Percentiles rank a stretch among this genome's conserved stretches.
These are phyloP conservation scores for Malurus elegans DNA, from an alignment of 2,113 vertebrate genomes.

Conservation along the genomic window DNA sequence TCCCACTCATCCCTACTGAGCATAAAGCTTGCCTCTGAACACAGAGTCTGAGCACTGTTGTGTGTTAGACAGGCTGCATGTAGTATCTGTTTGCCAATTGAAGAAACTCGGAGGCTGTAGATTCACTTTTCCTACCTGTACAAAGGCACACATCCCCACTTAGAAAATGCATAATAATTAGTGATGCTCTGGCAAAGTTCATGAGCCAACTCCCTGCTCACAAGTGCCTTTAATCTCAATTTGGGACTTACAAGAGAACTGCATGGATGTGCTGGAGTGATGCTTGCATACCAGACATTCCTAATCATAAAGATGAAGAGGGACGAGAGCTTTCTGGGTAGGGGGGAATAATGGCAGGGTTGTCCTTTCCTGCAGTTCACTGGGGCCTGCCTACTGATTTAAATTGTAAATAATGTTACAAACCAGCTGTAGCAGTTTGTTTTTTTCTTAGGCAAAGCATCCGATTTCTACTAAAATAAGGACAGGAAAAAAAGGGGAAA, in stretches of 20 bases:
- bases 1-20: background rate
- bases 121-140: background rate
- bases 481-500: background rate
- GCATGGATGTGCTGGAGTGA: constrained; percentile 13
- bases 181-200: background rate
- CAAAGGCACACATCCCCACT: background rate
- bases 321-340: background rate
- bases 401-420: background rate
- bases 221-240: background rate
- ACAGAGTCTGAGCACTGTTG: constrained; percentile 2
- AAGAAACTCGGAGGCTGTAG: background rate
- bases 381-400: background rate
- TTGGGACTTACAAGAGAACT: background rate
- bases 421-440: background rate
- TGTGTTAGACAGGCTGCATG: background rate
- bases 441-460: background rate
- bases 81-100: background rate
- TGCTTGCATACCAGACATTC: constrained; percentile 62
- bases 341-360: background rate
- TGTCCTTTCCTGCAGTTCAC: background rate
- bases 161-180: background rate
- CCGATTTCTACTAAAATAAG: background rate
- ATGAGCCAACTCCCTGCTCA: background rate
- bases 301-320: constrained; percentile 21
- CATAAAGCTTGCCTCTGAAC: background rate